A percentile compares a stretch with the other conserved stretches of the same genome.
phyloP scores from a whole-genome alignment of 2,113 vertebrate species.

The Trematocara marginatum region DNA sequence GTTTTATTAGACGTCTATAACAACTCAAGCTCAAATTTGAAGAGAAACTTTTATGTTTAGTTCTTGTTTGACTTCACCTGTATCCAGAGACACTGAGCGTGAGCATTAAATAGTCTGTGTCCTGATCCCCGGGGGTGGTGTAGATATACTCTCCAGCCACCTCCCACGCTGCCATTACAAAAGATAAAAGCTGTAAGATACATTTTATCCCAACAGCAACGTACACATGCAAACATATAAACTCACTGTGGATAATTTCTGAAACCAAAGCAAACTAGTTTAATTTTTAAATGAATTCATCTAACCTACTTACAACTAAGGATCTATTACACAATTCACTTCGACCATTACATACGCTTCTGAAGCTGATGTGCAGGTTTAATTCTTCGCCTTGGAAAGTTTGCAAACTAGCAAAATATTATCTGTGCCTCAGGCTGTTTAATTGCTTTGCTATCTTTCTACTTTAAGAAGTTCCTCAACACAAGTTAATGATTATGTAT shows the following conservation, averaged over 20 bases:
- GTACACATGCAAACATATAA: background rate
- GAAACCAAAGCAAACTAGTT: background rate
- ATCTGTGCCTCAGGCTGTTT: background rate
- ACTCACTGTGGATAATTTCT: background rate
- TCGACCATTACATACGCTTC: background rate
- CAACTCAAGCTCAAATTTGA: background rate
- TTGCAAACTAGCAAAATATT: background rate
- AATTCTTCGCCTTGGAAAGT: background rate
- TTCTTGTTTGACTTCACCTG: constrained; percentile 73
- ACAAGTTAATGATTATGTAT: background rate
- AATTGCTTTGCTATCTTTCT: background rate
- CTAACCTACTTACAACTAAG: background rate
- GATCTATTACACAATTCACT: background rate
- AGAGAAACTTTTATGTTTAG: background rate
- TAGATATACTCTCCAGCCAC: constrained; percentile 92
- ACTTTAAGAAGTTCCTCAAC: background rate
- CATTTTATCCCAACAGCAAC: background rate
- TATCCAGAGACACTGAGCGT: constrained; percentile 84
- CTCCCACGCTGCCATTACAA: constrained; percentile 83
- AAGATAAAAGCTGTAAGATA: background rate
- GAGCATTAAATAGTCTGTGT: constrained; percentile 88
- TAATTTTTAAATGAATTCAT: background rate
- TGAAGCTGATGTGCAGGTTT: background rate
- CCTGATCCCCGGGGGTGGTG: constrained; percentile 80
- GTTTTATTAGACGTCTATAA: background rate